phyloP scores from a whole-genome alignment of 2,113 vertebrate genomes.

The Galbula dea region DNA sequence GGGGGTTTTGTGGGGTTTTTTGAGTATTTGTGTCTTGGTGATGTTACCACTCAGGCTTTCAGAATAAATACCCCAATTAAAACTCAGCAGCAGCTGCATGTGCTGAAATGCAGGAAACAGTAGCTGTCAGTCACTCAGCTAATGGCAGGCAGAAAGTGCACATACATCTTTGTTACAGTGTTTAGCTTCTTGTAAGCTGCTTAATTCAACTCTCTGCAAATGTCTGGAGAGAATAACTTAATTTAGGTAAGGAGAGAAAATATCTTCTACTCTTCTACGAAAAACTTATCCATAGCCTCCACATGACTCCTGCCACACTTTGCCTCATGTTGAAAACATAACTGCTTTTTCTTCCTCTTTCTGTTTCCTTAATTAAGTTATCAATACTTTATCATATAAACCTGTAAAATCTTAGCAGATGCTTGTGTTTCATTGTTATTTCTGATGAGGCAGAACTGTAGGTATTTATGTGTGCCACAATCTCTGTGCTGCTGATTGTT shows the following conservation, averaged over 20 bases:
- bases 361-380: neutral
- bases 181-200: conserved; percentile 3
- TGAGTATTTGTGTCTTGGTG: neutral
- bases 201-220: neutral
- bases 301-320: neutral
- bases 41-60: neutral
- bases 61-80: neutral
- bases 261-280: neutral
- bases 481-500: neutral
- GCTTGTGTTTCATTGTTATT: neutral
- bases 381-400: neutral
- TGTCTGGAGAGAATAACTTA: neutral
- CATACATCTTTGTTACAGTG: neutral
- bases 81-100: neutral
- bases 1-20: too few relatives aligned
- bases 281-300: neutral
- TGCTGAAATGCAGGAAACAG: neutral
- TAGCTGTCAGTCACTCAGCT: neutral
- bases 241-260: neutral
- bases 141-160: neutral
- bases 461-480: neutral
- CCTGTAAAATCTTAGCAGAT: neutral
- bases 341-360: neutral
- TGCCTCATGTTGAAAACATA: neutral
- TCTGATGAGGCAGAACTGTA: neutral